Conservation (phyloP, 1,140 invertebrate genomes). For the Ostrea edulis region DNA sequence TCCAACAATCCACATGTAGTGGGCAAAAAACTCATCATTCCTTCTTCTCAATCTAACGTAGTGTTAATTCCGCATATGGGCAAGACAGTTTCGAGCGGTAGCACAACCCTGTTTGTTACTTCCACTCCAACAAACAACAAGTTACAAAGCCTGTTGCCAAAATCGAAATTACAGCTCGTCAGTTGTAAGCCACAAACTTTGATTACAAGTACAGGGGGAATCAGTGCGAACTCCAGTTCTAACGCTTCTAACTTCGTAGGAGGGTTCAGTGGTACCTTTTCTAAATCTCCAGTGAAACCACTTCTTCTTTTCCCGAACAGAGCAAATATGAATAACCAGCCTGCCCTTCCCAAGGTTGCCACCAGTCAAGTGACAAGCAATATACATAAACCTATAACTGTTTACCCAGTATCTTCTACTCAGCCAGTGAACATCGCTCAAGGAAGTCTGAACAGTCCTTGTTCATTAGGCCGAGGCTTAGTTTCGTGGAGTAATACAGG, state of each 20-base stretch:
- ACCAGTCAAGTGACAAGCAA: not conserved
- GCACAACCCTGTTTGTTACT: not conserved
- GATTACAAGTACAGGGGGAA: not conserved
- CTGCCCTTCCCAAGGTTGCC: not conserved
- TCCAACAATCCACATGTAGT: too few relatives aligned
- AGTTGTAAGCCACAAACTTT: not conserved
- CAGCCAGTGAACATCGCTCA: not conserved
- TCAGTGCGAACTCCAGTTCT: not conserved
- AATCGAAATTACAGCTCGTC: not conserved
- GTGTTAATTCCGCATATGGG: not conserved
- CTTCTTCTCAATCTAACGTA: not conserved
- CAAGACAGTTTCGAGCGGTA: not conserved
- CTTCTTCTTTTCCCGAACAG: conserved; percentile 1
- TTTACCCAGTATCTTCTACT: not conserved
- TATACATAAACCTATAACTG: not conserved
- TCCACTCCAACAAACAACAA: not conserved
- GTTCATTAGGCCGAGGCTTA: too few relatives aligned
- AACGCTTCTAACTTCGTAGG: not conserved
- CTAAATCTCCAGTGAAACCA: not conserved
- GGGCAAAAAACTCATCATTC: not conserved
- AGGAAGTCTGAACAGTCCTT: not conserved
- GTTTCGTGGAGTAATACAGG: too few relatives aligned
- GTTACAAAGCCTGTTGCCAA: not conserved
- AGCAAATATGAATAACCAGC: not conserved
- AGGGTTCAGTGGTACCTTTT: not conserved